These are phyloP conservation scores for Rhorus exstirpatorius DNA, from an alignment of 2,888 invertebrate genomes.

Conservation along the genomic window DNA sequence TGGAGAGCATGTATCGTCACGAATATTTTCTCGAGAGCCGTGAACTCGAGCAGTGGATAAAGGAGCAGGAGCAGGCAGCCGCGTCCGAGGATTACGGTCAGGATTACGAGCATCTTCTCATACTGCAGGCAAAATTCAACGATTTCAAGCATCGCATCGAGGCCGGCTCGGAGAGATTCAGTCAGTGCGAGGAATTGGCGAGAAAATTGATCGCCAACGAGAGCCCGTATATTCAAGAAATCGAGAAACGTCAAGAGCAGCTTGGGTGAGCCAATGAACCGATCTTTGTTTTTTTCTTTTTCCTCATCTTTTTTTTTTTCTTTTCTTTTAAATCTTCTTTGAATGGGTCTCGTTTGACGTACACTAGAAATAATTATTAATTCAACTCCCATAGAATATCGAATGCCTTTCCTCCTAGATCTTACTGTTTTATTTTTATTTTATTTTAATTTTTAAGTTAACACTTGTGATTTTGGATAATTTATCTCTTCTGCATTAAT, in stretches of 20 bases:
- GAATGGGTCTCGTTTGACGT: conserved; percentile 28
- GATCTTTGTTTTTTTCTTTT: conserved; percentile 20
- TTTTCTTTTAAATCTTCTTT: conserved; percentile 26
- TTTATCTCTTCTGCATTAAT: conserved; percentile 19
- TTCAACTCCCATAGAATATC: conserved; percentile 49
- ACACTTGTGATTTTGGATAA: not conserved
- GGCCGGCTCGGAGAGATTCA: conserved; percentile 95
- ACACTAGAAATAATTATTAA: conserved; percentile 46
- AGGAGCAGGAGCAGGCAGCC: conserved; percentile 95
- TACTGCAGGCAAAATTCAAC: conserved; percentile 95
- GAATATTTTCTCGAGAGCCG: conserved; percentile 96
- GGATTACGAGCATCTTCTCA: conserved; percentile 96
- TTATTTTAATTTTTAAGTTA: not conserved
- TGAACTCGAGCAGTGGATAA: conserved; percentile 97
- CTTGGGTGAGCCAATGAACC: conserved; percentile 89
- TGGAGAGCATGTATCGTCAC: conserved; percentile 96
- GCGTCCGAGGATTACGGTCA: conserved; percentile 97
- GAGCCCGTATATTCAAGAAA: conserved; percentile 94
- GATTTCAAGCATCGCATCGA: conserved; percentile 97
- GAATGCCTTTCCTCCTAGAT: conserved; percentile 11
- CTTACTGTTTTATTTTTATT: not conserved
- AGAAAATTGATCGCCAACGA: conserved; percentile 95
- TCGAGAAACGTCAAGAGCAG: conserved; percentile 94
- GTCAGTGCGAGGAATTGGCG: conserved; percentile 95
- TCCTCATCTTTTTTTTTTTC: conserved; percentile 29